These are phyloP conservation scores for Amia ocellicauda DNA, from an alignment of 2,113 vertebrate species.

Conservation along the genomic window DNA sequence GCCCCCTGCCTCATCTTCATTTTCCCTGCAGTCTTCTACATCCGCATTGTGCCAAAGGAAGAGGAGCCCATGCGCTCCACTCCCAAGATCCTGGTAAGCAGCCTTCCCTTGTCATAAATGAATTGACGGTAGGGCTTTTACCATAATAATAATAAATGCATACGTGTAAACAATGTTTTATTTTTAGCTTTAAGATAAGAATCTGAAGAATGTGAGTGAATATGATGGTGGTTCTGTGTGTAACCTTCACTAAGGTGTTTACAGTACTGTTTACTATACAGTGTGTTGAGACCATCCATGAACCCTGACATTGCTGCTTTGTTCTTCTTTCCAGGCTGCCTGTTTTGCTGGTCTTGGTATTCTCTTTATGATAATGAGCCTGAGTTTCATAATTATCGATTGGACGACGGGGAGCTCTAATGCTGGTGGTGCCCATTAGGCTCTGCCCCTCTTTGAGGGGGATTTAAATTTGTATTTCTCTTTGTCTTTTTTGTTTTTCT, in stretches of 20 bases:
- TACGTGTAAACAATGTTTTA: too few species aligned
- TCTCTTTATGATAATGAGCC: constrained; percentile 93
- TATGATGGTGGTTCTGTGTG: too few species aligned
- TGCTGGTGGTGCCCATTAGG: constrained; percentile 82
- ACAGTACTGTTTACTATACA: not conserved
- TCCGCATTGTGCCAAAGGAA: constrained; percentile 91
- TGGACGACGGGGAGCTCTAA: constrained; percentile 74
- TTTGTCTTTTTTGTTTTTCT: constrained; percentile 36
- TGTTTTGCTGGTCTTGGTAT: constrained; percentile 85
- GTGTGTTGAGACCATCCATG: not conserved
- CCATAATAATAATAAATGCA: too few species aligned
- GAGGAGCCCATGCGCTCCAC: constrained; percentile 79
- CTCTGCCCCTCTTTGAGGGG: constrained; percentile 9
- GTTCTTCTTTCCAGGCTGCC: constrained; percentile 66
- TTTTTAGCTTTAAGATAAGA: too few species aligned
- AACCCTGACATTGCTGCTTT: not conserved
- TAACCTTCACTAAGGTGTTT: too few species aligned
- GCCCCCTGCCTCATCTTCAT: constrained; percentile 98
- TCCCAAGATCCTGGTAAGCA: constrained; percentile 86
- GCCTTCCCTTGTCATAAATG: not conserved
- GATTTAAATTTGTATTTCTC: constrained; percentile 38
- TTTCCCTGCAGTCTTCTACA: constrained; percentile 96
- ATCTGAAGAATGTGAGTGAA: too few species aligned
- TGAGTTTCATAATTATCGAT: constrained; percentile 94
- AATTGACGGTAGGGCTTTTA: not conserved